Percentiles rank a stretch among this genome's conserved stretches.
phyloP scores from a whole-genome alignment of 2,113 vertebrate species.

The Pleuronectes platessa region DNA sequence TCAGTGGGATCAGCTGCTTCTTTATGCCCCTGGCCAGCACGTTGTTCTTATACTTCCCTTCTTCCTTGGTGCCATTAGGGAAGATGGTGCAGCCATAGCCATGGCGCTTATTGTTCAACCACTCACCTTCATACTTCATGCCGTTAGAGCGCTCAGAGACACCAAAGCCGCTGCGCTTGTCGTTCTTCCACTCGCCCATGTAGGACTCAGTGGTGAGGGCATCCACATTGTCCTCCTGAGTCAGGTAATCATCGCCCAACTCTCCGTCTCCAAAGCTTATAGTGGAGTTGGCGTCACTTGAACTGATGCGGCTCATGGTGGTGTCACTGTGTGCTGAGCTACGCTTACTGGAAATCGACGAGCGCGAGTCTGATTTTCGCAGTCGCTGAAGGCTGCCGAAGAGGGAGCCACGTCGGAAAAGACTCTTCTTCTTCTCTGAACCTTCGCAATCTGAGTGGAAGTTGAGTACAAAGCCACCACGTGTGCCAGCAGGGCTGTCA shows the following conservation, averaged over 20 bases:
- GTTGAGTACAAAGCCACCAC: conserved; percentile 95
- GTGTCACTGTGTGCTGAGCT: conserved; percentile 94
- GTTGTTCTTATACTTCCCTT: conserved; percentile 98
- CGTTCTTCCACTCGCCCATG: conserved; percentile 96
- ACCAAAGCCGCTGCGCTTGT: conserved; percentile 94
- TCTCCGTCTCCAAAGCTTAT: conserved; percentile 94
- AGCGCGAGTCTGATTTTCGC: conserved; percentile 93
- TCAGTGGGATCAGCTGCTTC: conserved; percentile 93
- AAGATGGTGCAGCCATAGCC: conserved; percentile 96
- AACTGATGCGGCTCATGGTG: conserved; percentile 95
- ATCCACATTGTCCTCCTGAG: conserved; percentile 92
- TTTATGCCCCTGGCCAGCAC: conserved; percentile 91
- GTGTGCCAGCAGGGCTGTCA: conserved; percentile 90
- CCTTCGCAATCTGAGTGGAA: conserved; percentile 90
- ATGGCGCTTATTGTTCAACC: conserved; percentile 93
- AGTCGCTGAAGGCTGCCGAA: conserved; percentile 93
- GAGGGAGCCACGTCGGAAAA: conserved; percentile 93
- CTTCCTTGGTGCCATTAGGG: conserved; percentile 92
- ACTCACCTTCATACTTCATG: conserved; percentile 97
- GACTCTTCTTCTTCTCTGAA: conserved; percentile 89
- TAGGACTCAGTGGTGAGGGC: conserved; percentile 96
- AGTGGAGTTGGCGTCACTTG: conserved; percentile 95
- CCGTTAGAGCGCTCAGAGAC: conserved; percentile 94
- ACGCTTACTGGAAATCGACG: conserved; percentile 96
- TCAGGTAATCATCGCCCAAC: conserved; percentile 85